Base-by-base conservation (phyloP, 2,888 invertebrate species). In the Epistrophe eligans region DNA sequence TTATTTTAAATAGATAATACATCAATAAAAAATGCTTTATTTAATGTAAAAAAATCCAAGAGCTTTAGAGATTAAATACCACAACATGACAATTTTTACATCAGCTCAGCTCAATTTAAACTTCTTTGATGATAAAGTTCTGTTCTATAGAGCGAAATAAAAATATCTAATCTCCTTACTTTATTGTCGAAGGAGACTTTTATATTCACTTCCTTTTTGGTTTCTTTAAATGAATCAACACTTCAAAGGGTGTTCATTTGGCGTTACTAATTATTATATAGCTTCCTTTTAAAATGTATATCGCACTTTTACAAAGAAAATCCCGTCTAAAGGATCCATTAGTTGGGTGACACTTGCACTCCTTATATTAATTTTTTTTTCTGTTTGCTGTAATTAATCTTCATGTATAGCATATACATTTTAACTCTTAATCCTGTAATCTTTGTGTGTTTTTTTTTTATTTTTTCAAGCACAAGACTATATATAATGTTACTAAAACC, bases 191-290 rank as follows among this genome's bases (percentile, higher is more conserved):
- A 55, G 8, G 1, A 15, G 55, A n/a, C 8, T 15, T n/a, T n/a
- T 0, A 58, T 17, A 58, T 17, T 38, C 38, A 11, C 35, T 38
- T 38, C 35, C 58, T 58, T 6, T 38, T n/a, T 24, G 55, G 28
- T 28, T 32, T 55, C 57, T 35, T 35, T 17, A 58, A 58, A 40
- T 19, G 24, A n/a, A 64, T n/a, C 7, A n/a, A n/a, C n/a, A 64
- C 43, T 43, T 24, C 19, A 64, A 28, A 45, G 32, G 32, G 45
- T 64, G 45, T 64, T 64, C 64, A 64, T 45, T 64, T 64, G 45
- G 64, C 32, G 28, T 64, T 45, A 64, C 45, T 45, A 48, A 64
- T 45, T 48, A 64, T 32, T 32, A 24, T 8, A 19, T n/a, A 17
- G 2, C 32, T 45, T 7, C 7, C 17, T 17, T 28, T 32, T 11